Evolutionary conservation across 2,888 invertebrate species (phyloP).

Genomic region (Corythucha ciliata): DNA sequence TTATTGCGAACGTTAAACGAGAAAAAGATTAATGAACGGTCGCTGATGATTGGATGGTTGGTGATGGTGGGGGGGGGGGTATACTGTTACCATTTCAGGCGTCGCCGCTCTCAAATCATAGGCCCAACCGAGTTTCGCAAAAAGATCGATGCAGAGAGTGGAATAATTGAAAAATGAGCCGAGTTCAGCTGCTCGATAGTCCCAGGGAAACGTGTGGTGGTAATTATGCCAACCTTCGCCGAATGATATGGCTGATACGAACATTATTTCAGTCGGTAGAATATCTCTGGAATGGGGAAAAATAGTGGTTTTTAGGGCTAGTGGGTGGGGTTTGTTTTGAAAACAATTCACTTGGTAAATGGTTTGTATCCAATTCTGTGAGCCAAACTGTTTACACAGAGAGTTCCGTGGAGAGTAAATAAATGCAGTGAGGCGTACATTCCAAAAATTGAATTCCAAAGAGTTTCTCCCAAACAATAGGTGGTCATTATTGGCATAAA

Average conservation of each 20-base stretch:
- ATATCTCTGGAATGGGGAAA: constrained; percentile 36
- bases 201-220: constrained; percentile 50
- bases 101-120: constrained; percentile 52
- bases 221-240: constrained; percentile 51
- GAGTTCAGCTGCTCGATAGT: constrained; percentile 47
- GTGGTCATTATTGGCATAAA: constrained; percentile 58
- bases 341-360: constrained; percentile 53
- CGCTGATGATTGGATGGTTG: too few species aligned
- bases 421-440: constrained; percentile 56
- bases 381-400: constrained; percentile 73
- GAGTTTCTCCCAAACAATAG: constrained; percentile 58
- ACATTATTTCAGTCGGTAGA: constrained; percentile 43
- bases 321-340: too few species aligned
- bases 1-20: too few species aligned
- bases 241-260: constrained; percentile 42
- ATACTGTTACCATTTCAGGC: constrained; percentile 57
- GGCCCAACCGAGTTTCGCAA: constrained; percentile 51
- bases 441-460: constrained; percentile 51
- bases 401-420: constrained; percentile 60
- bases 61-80: too few species aligned
- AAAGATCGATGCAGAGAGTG: constrained; percentile 52
- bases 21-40: too few species aligned
- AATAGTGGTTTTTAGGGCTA: too few species aligned
- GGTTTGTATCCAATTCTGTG: constrained; percentile 70
- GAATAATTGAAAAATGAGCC: constrained; percentile 49